Evolutionary conservation across 2,113 vertebrate genomes (phyloP).

Genomic region (Xerus inauris): DNA sequence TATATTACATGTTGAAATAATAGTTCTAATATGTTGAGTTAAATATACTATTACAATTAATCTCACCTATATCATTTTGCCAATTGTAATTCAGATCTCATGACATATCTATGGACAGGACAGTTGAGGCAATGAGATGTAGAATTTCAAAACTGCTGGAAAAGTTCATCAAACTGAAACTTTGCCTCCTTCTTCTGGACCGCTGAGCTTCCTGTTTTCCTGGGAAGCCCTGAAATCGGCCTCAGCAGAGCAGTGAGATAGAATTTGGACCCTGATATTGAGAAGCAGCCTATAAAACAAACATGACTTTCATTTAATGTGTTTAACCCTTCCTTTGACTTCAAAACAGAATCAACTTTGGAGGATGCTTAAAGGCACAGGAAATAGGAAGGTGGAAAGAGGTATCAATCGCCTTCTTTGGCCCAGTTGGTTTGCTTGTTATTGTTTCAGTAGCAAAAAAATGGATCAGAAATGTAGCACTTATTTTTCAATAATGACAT

Average conservation of each 20-base stretch:
- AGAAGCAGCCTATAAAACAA: background rate
- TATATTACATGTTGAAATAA: background rate
- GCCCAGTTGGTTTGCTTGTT: background rate
- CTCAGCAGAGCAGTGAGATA: background rate
- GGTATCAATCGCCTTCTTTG: background rate
- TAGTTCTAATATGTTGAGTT: background rate
- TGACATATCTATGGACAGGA: background rate
- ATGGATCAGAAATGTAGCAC: background rate
- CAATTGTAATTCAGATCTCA: background rate
- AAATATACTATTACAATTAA: slow-evolving; percentile 5
- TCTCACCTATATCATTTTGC: background rate
- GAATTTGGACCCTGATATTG: background rate
- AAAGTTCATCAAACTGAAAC: background rate
- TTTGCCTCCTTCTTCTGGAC: background rate
- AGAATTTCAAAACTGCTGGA: background rate
- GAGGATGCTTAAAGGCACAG: no score
- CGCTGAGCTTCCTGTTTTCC: background rate
- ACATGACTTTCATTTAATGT: background rate
- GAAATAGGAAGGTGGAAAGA: slow-evolving; percentile 9
- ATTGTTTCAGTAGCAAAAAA: background rate
- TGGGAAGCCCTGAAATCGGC: background rate
- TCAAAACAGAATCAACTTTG: background rate
- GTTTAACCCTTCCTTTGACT: background rate
- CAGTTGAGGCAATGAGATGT: background rate
- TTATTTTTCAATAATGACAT: background rate